Percentiles rank a stretch among this genome's conserved stretches.
Evolutionary conservation across 1,140 invertebrate genomes (phyloP).

Genomic region (Drosophila kurseongensis): DNA sequence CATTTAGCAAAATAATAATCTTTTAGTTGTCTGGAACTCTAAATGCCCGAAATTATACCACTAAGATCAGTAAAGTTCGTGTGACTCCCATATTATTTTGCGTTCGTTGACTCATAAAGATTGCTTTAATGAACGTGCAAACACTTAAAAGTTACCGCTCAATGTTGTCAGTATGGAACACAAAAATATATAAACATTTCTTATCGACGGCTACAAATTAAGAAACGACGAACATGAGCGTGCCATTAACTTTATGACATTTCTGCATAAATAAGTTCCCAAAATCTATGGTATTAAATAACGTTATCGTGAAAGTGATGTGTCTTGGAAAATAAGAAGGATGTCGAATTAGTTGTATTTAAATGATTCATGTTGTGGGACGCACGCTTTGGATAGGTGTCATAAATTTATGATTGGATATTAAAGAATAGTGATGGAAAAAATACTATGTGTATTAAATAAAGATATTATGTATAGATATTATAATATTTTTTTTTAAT

Average conservation of each 20-base stretch:
- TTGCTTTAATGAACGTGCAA: background rate
- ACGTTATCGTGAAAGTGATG: conserved; percentile 12
- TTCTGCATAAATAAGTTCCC: conserved; percentile 32
- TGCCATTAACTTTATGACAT: conserved; percentile 43
- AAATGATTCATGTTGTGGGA: background rate
- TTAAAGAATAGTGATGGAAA: background rate
- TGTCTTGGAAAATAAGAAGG: conserved; percentile 4
- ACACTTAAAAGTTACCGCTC: conserved; percentile 45
- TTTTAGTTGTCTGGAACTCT: background rate
- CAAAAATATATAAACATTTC: conserved; percentile 36
- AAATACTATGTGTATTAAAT: background rate
- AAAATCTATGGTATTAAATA: conserved; percentile 5
- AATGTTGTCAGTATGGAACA: conserved; percentile 10
- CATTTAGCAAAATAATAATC: too few relatives aligned
- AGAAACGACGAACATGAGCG: conserved; percentile 17
- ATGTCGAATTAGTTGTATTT: conserved; percentile 8
- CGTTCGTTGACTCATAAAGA: conserved; percentile 31
- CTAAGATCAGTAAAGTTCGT: background rate
- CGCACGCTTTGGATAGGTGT: background rate
- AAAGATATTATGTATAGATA: background rate
- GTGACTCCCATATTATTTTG: conserved; percentile 22
- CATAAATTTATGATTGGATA: background rate
- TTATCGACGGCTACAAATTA: conserved; percentile 21
- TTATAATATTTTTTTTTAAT: too few relatives aligned
- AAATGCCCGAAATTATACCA: conserved; percentile 24